phyloP scores from a whole-genome alignment of 2,797 vertebrate species.

The Sus cebifrons region DNA sequence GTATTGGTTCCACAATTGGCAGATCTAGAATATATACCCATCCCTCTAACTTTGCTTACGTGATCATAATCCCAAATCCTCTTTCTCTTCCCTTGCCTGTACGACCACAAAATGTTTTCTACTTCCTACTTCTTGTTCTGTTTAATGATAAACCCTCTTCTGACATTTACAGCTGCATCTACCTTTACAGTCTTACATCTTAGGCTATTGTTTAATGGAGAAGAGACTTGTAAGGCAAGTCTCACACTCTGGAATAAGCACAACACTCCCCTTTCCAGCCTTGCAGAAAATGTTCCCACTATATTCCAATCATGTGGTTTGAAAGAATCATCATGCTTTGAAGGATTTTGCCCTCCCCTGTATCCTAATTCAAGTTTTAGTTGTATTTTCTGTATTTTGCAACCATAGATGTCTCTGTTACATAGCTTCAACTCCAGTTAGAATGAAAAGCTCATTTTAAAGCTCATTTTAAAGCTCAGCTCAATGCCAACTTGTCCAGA shows the following conservation, averaged over 20 bases:
- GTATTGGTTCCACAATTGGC: neutral
- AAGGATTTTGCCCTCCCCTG: neutral
- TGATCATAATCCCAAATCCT: neutral
- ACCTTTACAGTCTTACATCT: neutral
- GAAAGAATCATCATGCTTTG: neutral
- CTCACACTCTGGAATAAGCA: neutral
- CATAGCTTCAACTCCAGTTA: neutral
- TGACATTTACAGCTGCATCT: neutral
- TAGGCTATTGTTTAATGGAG: neutral
- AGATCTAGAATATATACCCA: neutral
- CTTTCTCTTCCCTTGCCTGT: neutral
- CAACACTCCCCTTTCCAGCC: neutral
- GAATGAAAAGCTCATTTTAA: neutral
- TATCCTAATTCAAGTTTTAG: conserved; percentile 6
- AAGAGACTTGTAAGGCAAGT: neutral
- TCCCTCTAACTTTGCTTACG: neutral
- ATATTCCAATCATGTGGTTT: neutral
- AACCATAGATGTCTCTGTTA: neutral
- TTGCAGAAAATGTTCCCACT: neutral
- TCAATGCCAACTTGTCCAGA: neutral
- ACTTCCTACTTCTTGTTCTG: neutral
- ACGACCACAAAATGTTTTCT: neutral
- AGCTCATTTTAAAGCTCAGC: neutral
- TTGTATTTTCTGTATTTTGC: conserved; percentile 27
- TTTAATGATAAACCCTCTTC: neutral